Base-by-base conservation (phyloP, 2,113 vertebrate genomes). In the Urocolius indicus region DNA sequence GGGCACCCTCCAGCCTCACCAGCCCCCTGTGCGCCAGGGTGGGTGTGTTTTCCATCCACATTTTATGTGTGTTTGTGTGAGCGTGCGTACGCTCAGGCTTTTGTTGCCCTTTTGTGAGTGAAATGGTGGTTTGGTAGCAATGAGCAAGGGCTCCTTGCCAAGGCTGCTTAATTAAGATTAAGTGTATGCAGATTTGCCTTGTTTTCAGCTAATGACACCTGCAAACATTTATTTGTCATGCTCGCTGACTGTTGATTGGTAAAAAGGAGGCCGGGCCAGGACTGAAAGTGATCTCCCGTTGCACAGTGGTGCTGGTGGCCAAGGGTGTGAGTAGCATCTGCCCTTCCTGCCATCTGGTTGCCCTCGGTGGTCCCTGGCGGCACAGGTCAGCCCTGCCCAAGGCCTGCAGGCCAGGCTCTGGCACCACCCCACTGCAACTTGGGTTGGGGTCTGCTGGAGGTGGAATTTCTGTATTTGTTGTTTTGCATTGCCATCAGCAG, bases 171-270 rank as follows among this genome's bases (percentile, higher is more conserved):
- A 94, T 96, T 93, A 96, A 91, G 81, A 96, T 90, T 61, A 68
- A 97, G 93, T 90, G 90, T 97, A 96, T 96, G 97, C 97, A 97
- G 96, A 98, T 97, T 95, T 20, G 61, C 88, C 94, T 98, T 97
- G 97, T 97, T 97, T 98, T 93, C 84, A 58, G 94, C 96, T 92
- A 88, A 96, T 93, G 91, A 94, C 98, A 98, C 97, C 97, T 98
- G 98, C 95, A 96, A 97, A 98, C 96, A 96, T 87, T 96, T 91
- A 91, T 86, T 96, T 96, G 95, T 94, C 83, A 85, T 84, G 69
- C 91, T 91, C 26, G 54, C 87, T 89, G 94, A 93, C 59, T 95
- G 96, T 80, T 93, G 69, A 59, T 68, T 75, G 96, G 90, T 76
- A 69, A 87, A 61, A 63, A 54, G 9, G 16, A 84, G 62, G 71